Base-by-base conservation (phyloP, 2,888 invertebrate species). In the Tetrapedia diversipes region DNA sequence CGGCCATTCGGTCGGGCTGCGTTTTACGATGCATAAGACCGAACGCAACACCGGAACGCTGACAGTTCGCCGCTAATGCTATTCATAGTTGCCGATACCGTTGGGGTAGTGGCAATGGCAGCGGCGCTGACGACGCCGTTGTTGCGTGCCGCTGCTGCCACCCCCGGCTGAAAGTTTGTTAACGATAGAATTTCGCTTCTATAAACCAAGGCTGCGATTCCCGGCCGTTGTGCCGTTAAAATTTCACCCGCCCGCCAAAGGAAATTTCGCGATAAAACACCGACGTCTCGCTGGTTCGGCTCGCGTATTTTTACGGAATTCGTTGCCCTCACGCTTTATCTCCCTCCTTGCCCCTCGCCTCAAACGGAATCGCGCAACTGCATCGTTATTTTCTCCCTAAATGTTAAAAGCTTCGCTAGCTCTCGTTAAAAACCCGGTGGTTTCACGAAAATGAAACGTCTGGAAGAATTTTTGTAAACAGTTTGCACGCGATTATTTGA, bases 21-120 rank as follows among this genome's bases (percentile, higher is more conserved):
- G 19, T 59, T 68, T 68, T 73, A 68, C 77, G 54, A 65, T 45
- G 60, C 73, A 51, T 51, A 57, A 67, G 54, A 74, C 51, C 41
- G 24, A 63, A 43, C 56, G 57, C 39, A 60, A 11, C 43, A 7
- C 29, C 47, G 37, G 10, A 37, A 57, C 39, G 56, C n/a, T 39
- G 59, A 70, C 77, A 56, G 67, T 39, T 64, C 49, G 8, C 41
- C 47, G 39, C 43, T 65, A 77, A 78, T 77, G 49, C 47, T 54
- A 76, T 76, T 78, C 78, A 57, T 43, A 32, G 51, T 53, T 37
- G 73, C 53, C 65, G 43, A 63, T 76, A 53, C 34, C 24, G 49
- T n/a, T n/a, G 7, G 19, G 24, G 34, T 43, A 29, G 59, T 7
- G 29, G 29, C 2, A 32, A 43, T 14, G n/a, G 29, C 11, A 0